Percentiles rank a stretch among this genome's conserved stretches.
phyloP scores from a whole-genome alignment of 2,797 vertebrate genomes.

The Sebastes matsubarae region DNA sequence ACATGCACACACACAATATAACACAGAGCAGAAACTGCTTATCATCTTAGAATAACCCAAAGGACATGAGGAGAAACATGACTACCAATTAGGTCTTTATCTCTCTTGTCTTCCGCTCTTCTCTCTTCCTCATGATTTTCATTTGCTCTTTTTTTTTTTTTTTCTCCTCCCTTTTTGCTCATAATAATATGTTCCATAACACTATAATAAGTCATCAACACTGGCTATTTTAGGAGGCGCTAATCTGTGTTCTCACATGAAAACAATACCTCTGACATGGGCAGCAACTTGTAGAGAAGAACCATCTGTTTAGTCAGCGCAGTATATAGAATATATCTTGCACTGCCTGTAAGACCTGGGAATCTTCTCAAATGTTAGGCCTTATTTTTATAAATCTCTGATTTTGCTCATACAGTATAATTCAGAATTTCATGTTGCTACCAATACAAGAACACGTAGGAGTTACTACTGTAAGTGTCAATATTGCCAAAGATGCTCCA shows the following conservation, averaged over 20 bases:
- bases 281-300: background rate
- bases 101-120: background rate
- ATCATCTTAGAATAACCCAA: constrained; percentile 22
- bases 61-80: constrained; percentile 31
- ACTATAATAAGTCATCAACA: background rate
- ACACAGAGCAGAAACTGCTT: constrained; percentile 1
- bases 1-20: background rate
- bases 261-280: constrained; percentile 16
- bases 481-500: background rate
- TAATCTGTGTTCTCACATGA: constrained; percentile 27
- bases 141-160: background rate
- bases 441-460: too few species aligned
- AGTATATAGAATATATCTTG: background rate
- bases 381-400: background rate
- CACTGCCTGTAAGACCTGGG: background rate
- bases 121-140: background rate
- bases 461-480: background rate
- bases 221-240: background rate
- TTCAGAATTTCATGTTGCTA: background rate
- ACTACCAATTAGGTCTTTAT: constrained; percentile 30
- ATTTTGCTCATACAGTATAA: background rate
- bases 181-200: constrained; percentile 25
- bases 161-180: background rate
- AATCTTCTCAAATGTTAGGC: background rate
- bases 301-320: background rate